phyloP scores from a whole-genome alignment of 2,797 vertebrate species.

The Kryptopterus vitreolus region DNA sequence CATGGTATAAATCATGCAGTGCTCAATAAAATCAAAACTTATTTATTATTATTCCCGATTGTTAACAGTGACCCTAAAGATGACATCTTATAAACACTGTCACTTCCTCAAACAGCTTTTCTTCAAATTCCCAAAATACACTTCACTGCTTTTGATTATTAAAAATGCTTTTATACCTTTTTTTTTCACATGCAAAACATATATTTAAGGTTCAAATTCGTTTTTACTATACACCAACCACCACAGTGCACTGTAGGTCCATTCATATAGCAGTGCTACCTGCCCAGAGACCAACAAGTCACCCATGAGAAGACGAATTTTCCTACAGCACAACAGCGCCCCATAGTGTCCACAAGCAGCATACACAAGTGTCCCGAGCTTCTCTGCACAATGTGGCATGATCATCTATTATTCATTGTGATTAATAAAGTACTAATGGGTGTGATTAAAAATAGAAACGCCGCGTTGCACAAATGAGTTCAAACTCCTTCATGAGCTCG shows the following conservation, averaged over 20 bases:
- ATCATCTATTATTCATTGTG: slow-evolving; percentile 4
- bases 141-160: not conserved
- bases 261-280: slow-evolving; percentile 4
- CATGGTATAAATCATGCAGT: not conserved
- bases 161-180: not conserved
- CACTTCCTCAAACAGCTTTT: not conserved
- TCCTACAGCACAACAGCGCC: slow-evolving; percentile 47
- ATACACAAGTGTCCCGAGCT: slow-evolving; percentile 7
- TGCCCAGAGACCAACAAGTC: not conserved
- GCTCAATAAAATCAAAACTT: not conserved
- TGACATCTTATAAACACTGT: not conserved
- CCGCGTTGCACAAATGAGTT: slow-evolving; percentile 1
- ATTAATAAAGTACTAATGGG: slow-evolving; percentile 12
- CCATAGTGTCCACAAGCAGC: slow-evolving; percentile 35
- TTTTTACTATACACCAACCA: not conserved
- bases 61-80: not conserved
- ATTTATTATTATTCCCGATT: not conserved
- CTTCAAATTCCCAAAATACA: not conserved
- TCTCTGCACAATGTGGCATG: not conserved
- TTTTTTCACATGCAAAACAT: no score
- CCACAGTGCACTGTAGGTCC: not conserved
- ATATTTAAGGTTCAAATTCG: not conserved
- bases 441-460: slow-evolving; percentile 8
- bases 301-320: not conserved
- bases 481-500: not conserved